These are phyloP conservation scores for Entomyzon cyanotis DNA, from an alignment of 2,113 vertebrate species.

Conservation along the genomic window DNA sequence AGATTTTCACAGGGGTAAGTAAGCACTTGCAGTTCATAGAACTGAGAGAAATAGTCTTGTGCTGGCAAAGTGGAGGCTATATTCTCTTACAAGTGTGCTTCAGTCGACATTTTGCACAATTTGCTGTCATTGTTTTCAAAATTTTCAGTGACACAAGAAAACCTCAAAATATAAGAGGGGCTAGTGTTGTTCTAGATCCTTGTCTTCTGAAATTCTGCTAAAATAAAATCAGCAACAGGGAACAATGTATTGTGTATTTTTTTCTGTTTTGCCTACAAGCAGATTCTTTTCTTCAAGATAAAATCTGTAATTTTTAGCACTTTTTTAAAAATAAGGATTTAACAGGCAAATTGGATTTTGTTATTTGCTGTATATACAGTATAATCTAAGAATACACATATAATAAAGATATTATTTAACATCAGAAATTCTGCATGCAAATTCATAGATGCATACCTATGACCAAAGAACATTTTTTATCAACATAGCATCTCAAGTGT, in stretches of 20 bases:
- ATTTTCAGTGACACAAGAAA: background rate
- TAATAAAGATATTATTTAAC: background rate
- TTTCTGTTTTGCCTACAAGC: background rate
- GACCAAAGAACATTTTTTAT: background rate
- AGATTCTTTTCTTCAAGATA: background rate
- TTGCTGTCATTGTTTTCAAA: background rate
- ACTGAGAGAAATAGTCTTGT: background rate
- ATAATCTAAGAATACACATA: background rate
- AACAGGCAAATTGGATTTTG: background rate
- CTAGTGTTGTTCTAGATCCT: background rate
- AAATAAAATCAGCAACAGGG: background rate
- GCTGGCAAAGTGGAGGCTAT: background rate
- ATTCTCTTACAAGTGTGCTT: background rate
- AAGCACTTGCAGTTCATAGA: background rate
- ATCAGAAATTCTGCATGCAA: background rate
- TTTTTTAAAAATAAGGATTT: background rate
- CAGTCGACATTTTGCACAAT: background rate
- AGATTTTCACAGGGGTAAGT: background rate
- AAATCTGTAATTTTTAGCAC: background rate
- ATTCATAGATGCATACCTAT: background rate
- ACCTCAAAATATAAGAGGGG: fast-evolving
- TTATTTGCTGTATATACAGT: background rate
- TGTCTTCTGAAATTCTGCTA: background rate
- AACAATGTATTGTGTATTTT: background rate
- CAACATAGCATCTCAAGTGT: background rate